Percentiles rank a stretch among this genome's conserved stretches.
Conservation (phyloP, 2,888 invertebrate genomes). For the Dichetophora obliterata region DNA sequence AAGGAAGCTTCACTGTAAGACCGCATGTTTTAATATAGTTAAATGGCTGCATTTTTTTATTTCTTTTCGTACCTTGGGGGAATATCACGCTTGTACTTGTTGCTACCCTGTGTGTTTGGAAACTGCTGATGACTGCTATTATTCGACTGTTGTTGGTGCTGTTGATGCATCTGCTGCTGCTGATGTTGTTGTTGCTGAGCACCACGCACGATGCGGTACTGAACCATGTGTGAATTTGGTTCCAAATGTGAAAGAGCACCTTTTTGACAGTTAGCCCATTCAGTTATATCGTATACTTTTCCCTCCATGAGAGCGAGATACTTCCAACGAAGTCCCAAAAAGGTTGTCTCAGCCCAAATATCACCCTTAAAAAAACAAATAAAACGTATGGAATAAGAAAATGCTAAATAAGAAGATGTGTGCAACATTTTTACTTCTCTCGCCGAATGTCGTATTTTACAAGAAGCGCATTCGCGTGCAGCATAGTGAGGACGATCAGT, state of each 20-base stretch:
- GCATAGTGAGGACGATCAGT: conserved; percentile 91
- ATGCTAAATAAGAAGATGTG: background rate
- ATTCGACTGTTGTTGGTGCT: conserved; percentile 52
- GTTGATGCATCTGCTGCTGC: conserved; percentile 59
- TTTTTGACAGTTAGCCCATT: conserved; percentile 94
- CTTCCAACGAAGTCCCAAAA: conserved; percentile 91
- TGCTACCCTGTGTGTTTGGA: conserved; percentile 52
- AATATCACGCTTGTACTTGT: conserved; percentile 53
- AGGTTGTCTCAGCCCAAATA: conserved; percentile 94
- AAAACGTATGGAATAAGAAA: background rate
- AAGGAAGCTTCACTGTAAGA: conserved; percentile 64
- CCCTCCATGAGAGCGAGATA: conserved; percentile 98
- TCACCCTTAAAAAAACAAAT: conserved; percentile 79
- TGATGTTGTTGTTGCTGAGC: conserved; percentile 68
- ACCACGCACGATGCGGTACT: conserved; percentile 72
- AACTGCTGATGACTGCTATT: conserved; percentile 54
- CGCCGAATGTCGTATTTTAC: conserved; percentile 90
- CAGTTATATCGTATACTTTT: conserved; percentile 94
- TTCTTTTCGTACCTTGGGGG: conserved; percentile 45
- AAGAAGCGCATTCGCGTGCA: conserved; percentile 90
- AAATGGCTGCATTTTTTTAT: background rate
- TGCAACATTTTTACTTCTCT: conserved; percentile 76
- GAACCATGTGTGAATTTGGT: conserved; percentile 92
- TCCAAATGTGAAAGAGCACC: conserved; percentile 78
- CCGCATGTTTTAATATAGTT: background rate